Evolutionary conservation across 2,113 vertebrate genomes (phyloP), one percentile per base, ranked within the genome.

Genomic region (Scortum barcoo): DNA sequence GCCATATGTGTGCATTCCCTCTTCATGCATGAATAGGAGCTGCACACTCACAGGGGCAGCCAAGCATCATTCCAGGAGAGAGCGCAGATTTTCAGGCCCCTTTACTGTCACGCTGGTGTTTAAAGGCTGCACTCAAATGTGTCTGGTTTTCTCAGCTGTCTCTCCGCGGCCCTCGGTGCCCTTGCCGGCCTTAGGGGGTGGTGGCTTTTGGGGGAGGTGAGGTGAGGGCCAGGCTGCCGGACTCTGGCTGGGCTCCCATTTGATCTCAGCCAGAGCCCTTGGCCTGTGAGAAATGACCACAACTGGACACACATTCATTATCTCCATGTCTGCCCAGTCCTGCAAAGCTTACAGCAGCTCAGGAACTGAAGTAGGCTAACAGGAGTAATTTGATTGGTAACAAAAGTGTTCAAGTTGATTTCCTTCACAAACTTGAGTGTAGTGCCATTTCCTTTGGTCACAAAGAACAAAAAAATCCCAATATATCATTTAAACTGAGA

Each of bases 121-220:
- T 93, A 94, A 93, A 95, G 93, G 70, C 88, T 77, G 79, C 68
- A 72, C 79, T 90, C 51, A 54, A 91, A 80, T 80, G 72, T 81
- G 86, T 88, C 89, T 86, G 91, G 93, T 93, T 94, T 94, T 95
- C 87, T 94, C 95, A 95, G 95, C 95, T 96, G 94, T 95, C 86
- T 85, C 70, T 68, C 70, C 68, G 44, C n/a, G 60, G 86, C 88
- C 88, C 85, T 73, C 54, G 13, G 79, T 90, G 91, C 81, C 92
- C 87, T 90, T 65, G 57, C 86, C n/a, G 70, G 71, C 92, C 81
- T 68, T 85, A 84, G 93, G 92, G 88, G 87, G 88, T 80, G 54
- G 70, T 67, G 65, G 81, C 51, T 51, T 51, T 20, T 56, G 72
- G 70, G 87, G 84, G 66, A 28, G 72, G 68, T 61, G 81, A 65